Base-by-base conservation (phyloP, 2,888 invertebrate species). In the Seira ritae region DNA sequence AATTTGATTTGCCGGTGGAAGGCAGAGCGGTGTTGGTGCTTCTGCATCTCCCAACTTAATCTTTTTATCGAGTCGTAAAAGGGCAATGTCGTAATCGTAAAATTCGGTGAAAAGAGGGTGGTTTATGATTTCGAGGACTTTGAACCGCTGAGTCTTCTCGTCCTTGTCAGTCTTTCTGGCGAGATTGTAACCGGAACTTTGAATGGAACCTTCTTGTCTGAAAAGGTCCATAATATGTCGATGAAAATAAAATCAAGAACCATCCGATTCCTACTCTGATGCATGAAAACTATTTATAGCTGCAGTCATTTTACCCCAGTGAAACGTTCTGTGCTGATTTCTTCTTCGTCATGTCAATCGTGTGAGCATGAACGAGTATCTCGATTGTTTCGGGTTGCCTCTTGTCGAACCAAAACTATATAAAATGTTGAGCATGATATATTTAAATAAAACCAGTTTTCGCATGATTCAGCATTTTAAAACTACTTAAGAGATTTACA, bases 21-120 rank as follows among this genome's bases (percentile, higher is more conserved):
- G 73, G 68, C 89, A 89, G 19, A 89, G 80, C 1, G 89, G 89
- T 0, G 86, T 88, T 0, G 87, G 86, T 10, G 88, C 79, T 60
- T 87, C 85, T 2, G 80, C 62, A 1, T 37, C 76, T 1, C 6
- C 17, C 0, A 89, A 68, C 8, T 88, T 79, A 24, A 89, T 86
- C 74, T 87, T 87, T 20, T 50, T 70, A 0, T 81, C 81, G 22
- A 89, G 50, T 31, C 75, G 62, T 8, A 89, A 66, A 1, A 89
- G 50, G 15, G 88, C 84, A 17, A 78, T 84, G 65, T 89, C 89
- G 55, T 83, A 89, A 46, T 89, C 89, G 65, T 86, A 87, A 46
- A 15, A n/a, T 42, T 71, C 67, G 17, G 55, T 81, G 66, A 85
- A 88, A 0, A 86, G 23, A 12, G 87, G 88, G 70, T 89, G 89